Evolutionary conservation across 1,140 invertebrate species (phyloP).

Genomic region (Drosophila bocqueti): DNA sequence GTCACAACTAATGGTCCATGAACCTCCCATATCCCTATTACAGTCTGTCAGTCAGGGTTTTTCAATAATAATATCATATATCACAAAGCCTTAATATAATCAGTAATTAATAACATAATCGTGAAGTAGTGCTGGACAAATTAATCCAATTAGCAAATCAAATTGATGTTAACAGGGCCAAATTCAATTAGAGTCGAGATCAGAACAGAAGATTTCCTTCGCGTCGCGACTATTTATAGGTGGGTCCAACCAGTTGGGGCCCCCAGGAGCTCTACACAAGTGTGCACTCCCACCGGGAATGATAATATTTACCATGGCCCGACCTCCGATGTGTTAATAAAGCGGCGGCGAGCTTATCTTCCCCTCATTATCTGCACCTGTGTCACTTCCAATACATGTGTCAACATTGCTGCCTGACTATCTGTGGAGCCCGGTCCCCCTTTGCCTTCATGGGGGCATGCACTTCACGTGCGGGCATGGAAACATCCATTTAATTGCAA

Average conservation of each 20-base stretch:
- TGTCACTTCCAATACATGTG: constrained; percentile 50
- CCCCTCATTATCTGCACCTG: constrained; percentile 55
- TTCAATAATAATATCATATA: constrained; percentile 3
- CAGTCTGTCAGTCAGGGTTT: neutral
- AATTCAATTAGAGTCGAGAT: constrained; percentile 48
- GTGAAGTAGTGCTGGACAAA: constrained; percentile 22
- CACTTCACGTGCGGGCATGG: constrained; percentile 32
- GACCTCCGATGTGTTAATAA: constrained; percentile 56
- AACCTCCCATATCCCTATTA: neutral
- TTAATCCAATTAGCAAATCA: constrained; percentile 29
- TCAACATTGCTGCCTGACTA: constrained; percentile 38
- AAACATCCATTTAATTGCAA: constrained; percentile 41
- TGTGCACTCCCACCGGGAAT: constrained; percentile 51
- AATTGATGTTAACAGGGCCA: constrained; percentile 42
- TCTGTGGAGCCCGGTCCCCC: constrained; percentile 10
- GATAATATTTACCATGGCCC: constrained; percentile 24
- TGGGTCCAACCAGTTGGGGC: neutral
- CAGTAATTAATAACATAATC: constrained; percentile 22
- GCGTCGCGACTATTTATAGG: constrained; percentile 28
- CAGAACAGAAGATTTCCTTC: constrained; percentile 32
- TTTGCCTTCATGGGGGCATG: neutral
- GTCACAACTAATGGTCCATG: too few species aligned
- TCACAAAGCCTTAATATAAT: neutral
- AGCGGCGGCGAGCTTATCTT: constrained; percentile 35
- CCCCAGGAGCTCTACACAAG: constrained; percentile 10